A percentile compares a stretch with the other conserved stretches of the same genome.
Evolutionary conservation across 1,140 invertebrate genomes (phyloP).

Genomic region (Lerema accius): DNA sequence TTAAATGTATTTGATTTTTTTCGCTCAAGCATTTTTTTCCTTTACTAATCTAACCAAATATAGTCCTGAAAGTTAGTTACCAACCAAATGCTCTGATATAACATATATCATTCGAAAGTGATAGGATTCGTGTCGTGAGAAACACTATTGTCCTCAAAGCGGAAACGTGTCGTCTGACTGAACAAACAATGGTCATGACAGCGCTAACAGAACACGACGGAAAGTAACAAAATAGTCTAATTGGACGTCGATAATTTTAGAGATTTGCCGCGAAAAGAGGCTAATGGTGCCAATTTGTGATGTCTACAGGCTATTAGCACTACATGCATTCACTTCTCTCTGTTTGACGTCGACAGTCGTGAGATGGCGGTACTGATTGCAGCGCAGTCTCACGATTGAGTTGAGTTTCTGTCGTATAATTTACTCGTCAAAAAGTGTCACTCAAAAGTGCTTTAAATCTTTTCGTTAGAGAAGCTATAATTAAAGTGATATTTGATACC

Average conservation of each 20-base stretch:
- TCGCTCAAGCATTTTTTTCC: too few species aligned
- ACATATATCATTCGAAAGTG: constrained; percentile 18
- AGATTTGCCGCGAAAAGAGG: constrained; percentile 53
- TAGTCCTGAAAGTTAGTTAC: too few species aligned
- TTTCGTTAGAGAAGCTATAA: not conserved
- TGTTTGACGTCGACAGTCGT: constrained; percentile 65
- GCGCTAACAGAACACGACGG: constrained; percentile 31
- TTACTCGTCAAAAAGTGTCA: constrained; percentile 42
- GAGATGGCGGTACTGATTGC: constrained; percentile 68
- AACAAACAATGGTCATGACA: constrained; percentile 41
- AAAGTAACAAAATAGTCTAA: constrained; percentile 50
- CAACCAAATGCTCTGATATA: not conserved
- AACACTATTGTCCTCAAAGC: constrained; percentile 42
- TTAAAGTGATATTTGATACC: not conserved
- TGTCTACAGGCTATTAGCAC: constrained; percentile 54
- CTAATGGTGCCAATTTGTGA: constrained; percentile 63
- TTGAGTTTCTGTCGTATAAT: constrained; percentile 34
- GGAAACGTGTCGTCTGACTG: constrained; percentile 38
- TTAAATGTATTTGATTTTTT: too few species aligned
- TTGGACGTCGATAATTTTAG: constrained; percentile 48
- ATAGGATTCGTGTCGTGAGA: constrained; percentile 35
- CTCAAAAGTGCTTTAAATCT: not conserved
- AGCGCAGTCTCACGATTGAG: constrained; percentile 54
- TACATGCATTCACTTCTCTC: constrained; percentile 55
- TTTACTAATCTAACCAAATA: too few species aligned